Evolutionary conservation across 2,888 invertebrate genomes (phyloP).

Genomic region (Ophion ellenae): DNA sequence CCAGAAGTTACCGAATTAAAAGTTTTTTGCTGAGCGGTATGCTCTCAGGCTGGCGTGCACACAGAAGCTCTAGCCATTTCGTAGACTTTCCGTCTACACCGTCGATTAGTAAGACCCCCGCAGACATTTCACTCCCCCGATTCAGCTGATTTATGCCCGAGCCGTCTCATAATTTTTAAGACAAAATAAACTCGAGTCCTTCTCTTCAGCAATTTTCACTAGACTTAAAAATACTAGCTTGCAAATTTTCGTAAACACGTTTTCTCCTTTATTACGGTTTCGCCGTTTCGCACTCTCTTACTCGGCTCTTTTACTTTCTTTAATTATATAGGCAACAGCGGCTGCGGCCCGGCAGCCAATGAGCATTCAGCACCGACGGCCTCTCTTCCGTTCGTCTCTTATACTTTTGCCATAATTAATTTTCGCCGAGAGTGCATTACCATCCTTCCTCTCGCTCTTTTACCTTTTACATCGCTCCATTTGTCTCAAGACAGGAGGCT

Average conservation of each 20-base stretch:
- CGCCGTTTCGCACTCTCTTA: conserved; percentile 31
- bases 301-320: conserved; percentile 40
- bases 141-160: conserved; percentile 51
- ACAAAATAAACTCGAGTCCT: conserved; percentile 56
- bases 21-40: conserved; percentile 80
- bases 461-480: conserved; percentile 34
- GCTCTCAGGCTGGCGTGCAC: conserved; percentile 59
- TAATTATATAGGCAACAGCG: conserved; percentile 18
- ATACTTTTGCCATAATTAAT: conserved; percentile 69
- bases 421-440: conserved; percentile 70
- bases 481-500: conserved; percentile 18
- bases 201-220: conserved; percentile 47
- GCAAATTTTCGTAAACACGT: conserved; percentile 76
- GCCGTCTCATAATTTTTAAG: conserved; percentile 53
- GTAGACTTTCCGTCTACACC: conserved; percentile 55
- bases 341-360: conserved; percentile 30
- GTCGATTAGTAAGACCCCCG: conserved; percentile 37
- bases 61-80: conserved; percentile 50
- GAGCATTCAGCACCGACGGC: conserved; percentile 43
- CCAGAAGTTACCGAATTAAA: conserved; percentile 82
- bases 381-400: conserved; percentile 45
- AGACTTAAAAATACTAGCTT: conserved; percentile 78
- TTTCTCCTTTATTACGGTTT: conserved; percentile 36
- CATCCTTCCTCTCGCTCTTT: conserved; percentile 15
- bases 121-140: conserved; percentile 50